A percentile compares a stretch with the other conserved stretches of the same genome.
Conservation (phyloP, 2,888 invertebrate species). For the Liodrosophila aerea region DNA sequence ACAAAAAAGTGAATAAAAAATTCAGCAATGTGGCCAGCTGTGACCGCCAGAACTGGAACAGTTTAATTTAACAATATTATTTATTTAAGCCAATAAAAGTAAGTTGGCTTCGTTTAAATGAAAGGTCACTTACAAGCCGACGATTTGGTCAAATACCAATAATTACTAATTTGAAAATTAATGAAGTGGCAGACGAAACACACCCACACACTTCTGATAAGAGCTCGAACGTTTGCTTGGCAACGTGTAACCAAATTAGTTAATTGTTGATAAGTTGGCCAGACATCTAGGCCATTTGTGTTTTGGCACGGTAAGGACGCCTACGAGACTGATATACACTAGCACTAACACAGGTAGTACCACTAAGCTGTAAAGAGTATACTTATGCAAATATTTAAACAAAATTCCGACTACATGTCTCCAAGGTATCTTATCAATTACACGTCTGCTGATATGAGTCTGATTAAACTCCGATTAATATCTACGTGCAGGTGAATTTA, state of each 20-base stretch:
- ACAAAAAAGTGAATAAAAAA: conserved; percentile 27
- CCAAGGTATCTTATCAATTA: conserved; percentile 45
- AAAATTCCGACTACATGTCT: conserved; percentile 30
- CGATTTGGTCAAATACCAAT: background rate
- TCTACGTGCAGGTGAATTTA: conserved; percentile 21
- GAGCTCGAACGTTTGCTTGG: conserved; percentile 10
- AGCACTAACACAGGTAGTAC: conserved; percentile 31
- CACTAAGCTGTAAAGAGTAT: conserved; percentile 18
- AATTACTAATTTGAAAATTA: conserved; percentile 9
- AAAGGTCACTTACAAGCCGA: conserved; percentile 33
- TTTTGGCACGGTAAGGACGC: conserved; percentile 39
- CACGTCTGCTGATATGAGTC: conserved; percentile 41
- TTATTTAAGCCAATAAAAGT: conserved; percentile 64
- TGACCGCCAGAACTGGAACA: conserved; percentile 32
- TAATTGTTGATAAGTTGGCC: conserved; percentile 16
- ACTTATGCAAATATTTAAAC: conserved; percentile 48
- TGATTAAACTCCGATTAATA: conserved; percentile 29
- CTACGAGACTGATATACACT: background rate
- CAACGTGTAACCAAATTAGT: conserved; percentile 1
- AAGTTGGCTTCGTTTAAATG: conserved; percentile 38
- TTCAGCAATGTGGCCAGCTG: no score
- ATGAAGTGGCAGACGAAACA: conserved; percentile 4
- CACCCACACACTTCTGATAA: conserved; percentile 14
- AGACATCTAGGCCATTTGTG: conserved; percentile 44
- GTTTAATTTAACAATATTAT: conserved; percentile 40